Evolutionary conservation across 2,113 vertebrate genomes (phyloP), one percentile per base, ranked within the genome.

Genomic region (Ictidomys tridecemlineatus): DNA sequence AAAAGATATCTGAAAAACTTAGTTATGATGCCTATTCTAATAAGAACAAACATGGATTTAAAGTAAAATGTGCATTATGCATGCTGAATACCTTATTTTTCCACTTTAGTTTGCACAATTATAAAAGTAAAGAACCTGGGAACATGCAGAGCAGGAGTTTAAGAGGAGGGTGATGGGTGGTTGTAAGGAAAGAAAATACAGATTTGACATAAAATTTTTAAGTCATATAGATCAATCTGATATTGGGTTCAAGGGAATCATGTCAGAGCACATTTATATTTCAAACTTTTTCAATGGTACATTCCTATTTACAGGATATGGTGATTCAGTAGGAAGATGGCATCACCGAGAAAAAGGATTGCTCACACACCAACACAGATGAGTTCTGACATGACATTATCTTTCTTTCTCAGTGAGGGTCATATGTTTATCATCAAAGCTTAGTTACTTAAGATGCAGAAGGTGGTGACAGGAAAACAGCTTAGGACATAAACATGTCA

Each of bases 371-470:
- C 98, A 97, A 98, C 97, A 84, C 74, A 77, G 12, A 99, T 98
- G 94, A 98, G 96, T 89, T 97, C 96, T 98, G 98, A 98, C 95
- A 98, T 98, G 22, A 34, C 26, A 65, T 98, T 98, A 98, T 79
- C 98, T 98, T 98, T 97, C 98, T 98, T 97, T 97, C 96, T 98
- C 97, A 98, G 97, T 98, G 98, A 98, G 56, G 48, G 95, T 97
- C 98, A 98, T 97, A 88, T 97, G 98, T 98, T 98, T 98, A 97
- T 98, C 97, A 98, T 98, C 97, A 98, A 98, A 98, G 94, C 96
- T 98, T 96, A 95, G 97, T 98, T 98, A 95, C 98, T 98, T 98
- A 98, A 98, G 97, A 98, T 98, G 96, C 96, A 98, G 97, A 98
- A 98, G 98, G 98, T 93, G 98, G 97, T 98, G 94, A 98, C 95